phyloP scores from a whole-genome alignment of 2,797 vertebrate species.

The Acipenser transmontanus region DNA sequence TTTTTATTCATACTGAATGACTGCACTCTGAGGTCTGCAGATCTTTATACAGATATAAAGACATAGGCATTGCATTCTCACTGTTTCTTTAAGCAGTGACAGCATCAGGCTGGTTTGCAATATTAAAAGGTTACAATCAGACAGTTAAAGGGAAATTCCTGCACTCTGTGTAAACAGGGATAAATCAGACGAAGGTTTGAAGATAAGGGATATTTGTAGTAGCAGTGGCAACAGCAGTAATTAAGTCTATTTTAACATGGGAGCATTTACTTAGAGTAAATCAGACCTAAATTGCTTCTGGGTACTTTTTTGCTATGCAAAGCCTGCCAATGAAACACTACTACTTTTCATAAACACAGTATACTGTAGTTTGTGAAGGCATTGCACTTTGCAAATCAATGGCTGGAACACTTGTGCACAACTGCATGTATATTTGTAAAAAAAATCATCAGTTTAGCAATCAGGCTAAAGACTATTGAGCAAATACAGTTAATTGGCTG shows the following conservation, averaged over 20 bases:
- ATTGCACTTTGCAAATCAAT: neutral
- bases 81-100: neutral
- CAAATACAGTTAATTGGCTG: too few relatives aligned
- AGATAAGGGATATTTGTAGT: constrained; percentile 9
- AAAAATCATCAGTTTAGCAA: too few relatives aligned
- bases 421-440: neutral
- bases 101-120: neutral
- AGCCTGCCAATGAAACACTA: neutral
- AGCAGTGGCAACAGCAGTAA: constrained; percentile 12
- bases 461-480: too few relatives aligned
- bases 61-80: neutral
- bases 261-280: constrained; percentile 5
- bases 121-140: neutral
- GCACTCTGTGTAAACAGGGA: neutral
- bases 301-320: constrained; percentile 12
- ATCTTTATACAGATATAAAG: too few relatives aligned
- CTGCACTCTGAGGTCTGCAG: too few relatives aligned
- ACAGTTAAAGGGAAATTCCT: constrained; percentile 15
- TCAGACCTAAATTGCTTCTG: neutral
- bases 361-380: neutral
- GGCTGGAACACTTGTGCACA: neutral
- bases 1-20: too few relatives aligned
- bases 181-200: neutral
- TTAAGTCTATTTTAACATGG: constrained; percentile 19
- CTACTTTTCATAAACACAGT: constrained; percentile 11